phyloP scores from a whole-genome alignment of 23 tunicate genomes.

The Halocynthia roretzi region DNA sequence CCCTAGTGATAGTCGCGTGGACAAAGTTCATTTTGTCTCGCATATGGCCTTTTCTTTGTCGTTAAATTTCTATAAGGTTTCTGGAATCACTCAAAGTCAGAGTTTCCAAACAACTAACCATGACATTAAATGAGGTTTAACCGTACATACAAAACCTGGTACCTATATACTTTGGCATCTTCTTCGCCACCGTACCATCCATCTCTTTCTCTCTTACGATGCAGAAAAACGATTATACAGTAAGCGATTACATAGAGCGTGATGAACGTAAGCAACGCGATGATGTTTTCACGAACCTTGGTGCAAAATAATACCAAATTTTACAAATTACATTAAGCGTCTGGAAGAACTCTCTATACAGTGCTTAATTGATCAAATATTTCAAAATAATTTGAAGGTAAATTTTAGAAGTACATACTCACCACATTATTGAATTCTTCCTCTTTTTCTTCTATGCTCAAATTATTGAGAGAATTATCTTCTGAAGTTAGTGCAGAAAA shows the following conservation, averaged over 20 bases:
- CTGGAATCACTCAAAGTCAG: too few species aligned
- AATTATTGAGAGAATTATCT: slow-evolving; percentile 10
- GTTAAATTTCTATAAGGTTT: too few species aligned
- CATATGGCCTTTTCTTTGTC: too few species aligned
- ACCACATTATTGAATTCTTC: slow-evolving; percentile 90
- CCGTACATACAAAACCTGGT: neutral
- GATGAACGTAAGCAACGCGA: slow-evolving; percentile 55
- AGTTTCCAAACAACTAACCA: too few species aligned
- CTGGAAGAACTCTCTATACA: too few species aligned
- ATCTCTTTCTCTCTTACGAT: slow-evolving; percentile 61
- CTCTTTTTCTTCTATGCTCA: slow-evolving; percentile 71
- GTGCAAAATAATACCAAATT: neutral
- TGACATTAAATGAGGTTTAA: neutral
- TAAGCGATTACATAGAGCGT: slow-evolving; percentile 51
- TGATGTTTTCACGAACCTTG: slow-evolving; percentile 77
- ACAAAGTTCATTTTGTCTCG: too few species aligned
- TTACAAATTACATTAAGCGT: neutral
- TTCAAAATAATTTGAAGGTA: neutral
- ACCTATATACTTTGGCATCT: slow-evolving; percentile 88
- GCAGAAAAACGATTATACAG: slow-evolving; percentile 31
- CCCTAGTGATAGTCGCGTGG: too few species aligned
- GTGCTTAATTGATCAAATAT: too few species aligned
- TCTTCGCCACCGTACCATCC: slow-evolving; percentile 60
- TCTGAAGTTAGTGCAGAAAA: slow-evolving; percentile 9
- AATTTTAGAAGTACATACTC: slow-evolving; percentile 18